Conservation (phyloP, 2,113 vertebrate species). For the human (Homo sapiens) region GRCh38 chr1:203151001-203151500, state of each 20-base stretch:
- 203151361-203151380: neutral
- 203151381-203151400: neutral
- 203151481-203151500: neutral
- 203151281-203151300: neutral
- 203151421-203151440: neutral
- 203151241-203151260: neutral
- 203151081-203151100: neutral
- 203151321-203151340: neutral
- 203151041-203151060: neutral
- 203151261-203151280: neutral
- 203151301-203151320: neutral
- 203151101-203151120: neutral
- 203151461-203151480: neutral
- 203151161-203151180: neutral
- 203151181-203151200: neutral
- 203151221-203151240: rapidly evolving
- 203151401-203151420: neutral
- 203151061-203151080: neutral
- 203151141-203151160: neutral
- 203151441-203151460: neutral
- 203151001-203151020: no score
- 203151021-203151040: neutral
- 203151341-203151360: neutral
- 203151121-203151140: neutral
- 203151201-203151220: no score